Evolutionary conservation across 2,888 invertebrate species (phyloP).

Genomic region (Leptinotarsa rubiginosa): DNA sequence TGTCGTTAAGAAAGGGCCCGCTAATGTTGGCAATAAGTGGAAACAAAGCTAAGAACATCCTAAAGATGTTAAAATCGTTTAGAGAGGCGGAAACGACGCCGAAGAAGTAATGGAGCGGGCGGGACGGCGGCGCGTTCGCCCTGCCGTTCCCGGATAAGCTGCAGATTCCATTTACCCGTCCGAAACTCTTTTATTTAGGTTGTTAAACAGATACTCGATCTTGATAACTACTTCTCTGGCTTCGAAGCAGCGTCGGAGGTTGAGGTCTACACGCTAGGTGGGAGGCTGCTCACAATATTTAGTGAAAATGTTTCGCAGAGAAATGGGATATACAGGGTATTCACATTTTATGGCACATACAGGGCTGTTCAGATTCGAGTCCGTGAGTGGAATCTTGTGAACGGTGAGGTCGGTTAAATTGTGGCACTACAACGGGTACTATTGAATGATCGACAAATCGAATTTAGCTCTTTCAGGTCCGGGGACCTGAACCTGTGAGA

Average conservation of each 20-base stretch:
- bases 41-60: slow-evolving; percentile 59
- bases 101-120: slow-evolving; percentile 58
- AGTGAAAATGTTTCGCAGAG: too few relatives aligned
- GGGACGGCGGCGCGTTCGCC: slow-evolving; percentile 44
- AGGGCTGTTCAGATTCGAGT: too few relatives aligned
- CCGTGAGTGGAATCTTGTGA: too few relatives aligned
- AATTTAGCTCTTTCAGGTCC: too few relatives aligned
- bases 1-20: slow-evolving; percentile 27
- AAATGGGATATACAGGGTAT: too few relatives aligned
- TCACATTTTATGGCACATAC: too few relatives aligned
- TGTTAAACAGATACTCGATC: slow-evolving; percentile 64
- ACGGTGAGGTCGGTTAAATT: too few relatives aligned
- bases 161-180: slow-evolving; percentile 66
- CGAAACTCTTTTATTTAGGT: slow-evolving; percentile 66
- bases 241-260: slow-evolving; percentile 36
- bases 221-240: slow-evolving; percentile 44
- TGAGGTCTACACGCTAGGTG: background rate
- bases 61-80: slow-evolving; percentile 62
- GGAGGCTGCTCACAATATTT: too few relatives aligned
- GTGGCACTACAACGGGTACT: too few relatives aligned
- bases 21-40: slow-evolving; percentile 50
- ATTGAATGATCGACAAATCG: too few relatives aligned
- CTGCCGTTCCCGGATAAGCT: slow-evolving; percentile 56
- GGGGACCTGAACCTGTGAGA: too few relatives aligned
- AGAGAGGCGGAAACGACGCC: slow-evolving; percentile 56